These are phyloP conservation scores for Cactoblastis cactorum DNA, from an alignment of 2,888 invertebrate species.

Conservation along the genomic window DNA sequence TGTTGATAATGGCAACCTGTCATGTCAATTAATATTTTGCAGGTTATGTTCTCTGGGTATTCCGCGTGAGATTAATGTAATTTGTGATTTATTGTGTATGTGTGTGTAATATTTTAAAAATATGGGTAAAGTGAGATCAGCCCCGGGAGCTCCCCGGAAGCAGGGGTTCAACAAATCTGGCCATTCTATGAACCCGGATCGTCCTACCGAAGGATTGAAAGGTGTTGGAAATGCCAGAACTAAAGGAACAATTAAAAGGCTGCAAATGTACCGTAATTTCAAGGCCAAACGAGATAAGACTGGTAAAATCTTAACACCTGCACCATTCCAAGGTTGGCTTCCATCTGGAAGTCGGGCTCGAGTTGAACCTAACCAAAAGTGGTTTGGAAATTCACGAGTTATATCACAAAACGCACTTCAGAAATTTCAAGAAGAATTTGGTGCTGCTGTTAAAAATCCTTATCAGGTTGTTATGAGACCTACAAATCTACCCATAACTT, in stretches of 20 bases:
- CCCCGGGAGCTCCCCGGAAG: conserved; percentile 86
- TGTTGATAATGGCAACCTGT: not conserved
- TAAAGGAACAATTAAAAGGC: conserved; percentile 95
- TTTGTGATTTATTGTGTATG: not conserved
- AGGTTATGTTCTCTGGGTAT: not conserved
- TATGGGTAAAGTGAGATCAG: conserved; percentile 89
- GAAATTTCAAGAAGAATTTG: conserved; percentile 96
- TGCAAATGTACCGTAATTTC: conserved; percentile 99
- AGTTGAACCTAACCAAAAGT: conserved; percentile 98
- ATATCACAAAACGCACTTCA: conserved; percentile 94
- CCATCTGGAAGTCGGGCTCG: conserved; percentile 94
- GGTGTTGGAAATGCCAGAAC: conserved; percentile 92
- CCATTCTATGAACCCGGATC: conserved; percentile 97
- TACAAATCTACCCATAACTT: conserved; percentile 94
- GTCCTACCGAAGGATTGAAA: conserved; percentile 87
- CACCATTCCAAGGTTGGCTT: conserved; percentile 96
- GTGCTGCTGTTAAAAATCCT: conserved; percentile 95
- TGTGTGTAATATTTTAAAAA: conserved; percentile 23
- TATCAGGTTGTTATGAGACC: conserved; percentile 99
- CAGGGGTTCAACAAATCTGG: conserved; percentile 91
- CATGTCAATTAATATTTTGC: not conserved
- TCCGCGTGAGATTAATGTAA: conserved; percentile 16
- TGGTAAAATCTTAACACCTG: conserved; percentile 95
- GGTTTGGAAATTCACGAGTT: conserved; percentile 99
- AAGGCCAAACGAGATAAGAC: conserved; percentile 94